Evolutionary conservation across 2,888 invertebrate species (phyloP).

Genomic region (Melipona beecheii): DNA sequence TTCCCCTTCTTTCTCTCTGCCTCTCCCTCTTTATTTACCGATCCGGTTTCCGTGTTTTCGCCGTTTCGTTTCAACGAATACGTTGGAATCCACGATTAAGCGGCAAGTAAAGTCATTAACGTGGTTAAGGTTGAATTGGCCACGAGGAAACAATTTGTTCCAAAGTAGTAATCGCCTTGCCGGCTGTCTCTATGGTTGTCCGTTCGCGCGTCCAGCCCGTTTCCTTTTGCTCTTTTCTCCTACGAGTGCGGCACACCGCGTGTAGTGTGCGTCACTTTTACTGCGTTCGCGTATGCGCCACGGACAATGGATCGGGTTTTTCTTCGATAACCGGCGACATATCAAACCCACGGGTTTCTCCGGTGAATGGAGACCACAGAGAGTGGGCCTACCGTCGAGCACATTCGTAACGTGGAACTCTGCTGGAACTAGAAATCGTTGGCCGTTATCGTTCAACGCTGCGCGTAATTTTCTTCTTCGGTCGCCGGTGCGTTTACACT

Average conservation of each 20-base stretch:
- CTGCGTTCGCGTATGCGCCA: slow-evolving; percentile 13
- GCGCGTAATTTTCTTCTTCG: slow-evolving; percentile 20
- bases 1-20: not conserved
- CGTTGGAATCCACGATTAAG: slow-evolving; percentile 5
- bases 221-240: slow-evolving; percentile 39
- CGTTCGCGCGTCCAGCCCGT: slow-evolving; percentile 23
- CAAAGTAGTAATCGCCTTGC: slow-evolving; percentile 19
- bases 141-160: slow-evolving; percentile 21
- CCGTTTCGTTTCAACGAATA: slow-evolving; percentile 12
- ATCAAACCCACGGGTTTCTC: slow-evolving; percentile 47
- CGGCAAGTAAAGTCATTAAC: slow-evolving; percentile 20
- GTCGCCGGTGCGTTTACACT: not conserved
- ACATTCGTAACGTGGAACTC: not conserved
- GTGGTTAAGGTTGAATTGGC: not conserved
- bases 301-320: slow-evolving; percentile 44
- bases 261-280: slow-evolving; percentile 12
- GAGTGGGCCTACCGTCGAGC: not conserved
- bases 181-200: not conserved
- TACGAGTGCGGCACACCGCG: not conserved
- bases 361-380: slow-evolving; percentile 24
- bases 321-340: not conserved
- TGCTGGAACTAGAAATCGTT: not conserved
- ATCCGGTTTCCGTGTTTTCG: not conserved
- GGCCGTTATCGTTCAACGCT: not conserved
- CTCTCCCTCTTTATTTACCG: not conserved